Base-by-base conservation (phyloP, 1,140 invertebrate species). In the Pantala flavescens region DNA sequence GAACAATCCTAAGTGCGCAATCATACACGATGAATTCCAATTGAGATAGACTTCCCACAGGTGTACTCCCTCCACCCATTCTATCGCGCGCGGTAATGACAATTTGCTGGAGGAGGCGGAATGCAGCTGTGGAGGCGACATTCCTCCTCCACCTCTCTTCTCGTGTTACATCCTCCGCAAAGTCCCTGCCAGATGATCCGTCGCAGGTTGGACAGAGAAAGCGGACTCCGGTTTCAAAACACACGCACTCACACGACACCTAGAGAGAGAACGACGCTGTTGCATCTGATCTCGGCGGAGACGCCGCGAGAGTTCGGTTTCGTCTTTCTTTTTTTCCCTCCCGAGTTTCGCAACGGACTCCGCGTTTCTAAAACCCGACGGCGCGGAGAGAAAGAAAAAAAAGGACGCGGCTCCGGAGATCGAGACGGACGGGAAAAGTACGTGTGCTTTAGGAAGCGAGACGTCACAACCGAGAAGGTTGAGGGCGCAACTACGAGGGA, bases 31-130 rank as follows among this genome's bases (percentile, higher is more conserved):
- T 36, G 28, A 36, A 36, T 36, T 36, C 28, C 28, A 36, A 36
- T 36, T 36, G 28, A 36, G 28, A 36, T 36, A 36, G 28, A 36
- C 28, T 36, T 36, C 28, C 28, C 28, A 36, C 28, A 36, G 28
- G 28, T 36, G 28, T 2, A 36, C 49, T 63, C 49, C 49, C 49
- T 12, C 49, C n/a, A 3, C 49, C 12, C 49, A 3, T 21, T 63
- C n/a, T 63, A 3, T 63, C 49, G 12, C 49, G 3, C 16, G 49
- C 49, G 16, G 49, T 63, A 63, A 63, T 63, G 49, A 63, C 49
- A 63, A 63, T 63, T 63, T 63, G 49, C 49, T 63, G 49, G 49
- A 63, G 49, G 49, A 63, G 49, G 49, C n/a, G 49, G 49, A 63
- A 63, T 63, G 49, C 49, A 63, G 49, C 49, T 21, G 49, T 21